Percentiles rank a stretch among this genome's conserved stretches.
Evolutionary conservation across 2,888 invertebrate species (phyloP).

Genomic region (Julus scanicus): DNA sequence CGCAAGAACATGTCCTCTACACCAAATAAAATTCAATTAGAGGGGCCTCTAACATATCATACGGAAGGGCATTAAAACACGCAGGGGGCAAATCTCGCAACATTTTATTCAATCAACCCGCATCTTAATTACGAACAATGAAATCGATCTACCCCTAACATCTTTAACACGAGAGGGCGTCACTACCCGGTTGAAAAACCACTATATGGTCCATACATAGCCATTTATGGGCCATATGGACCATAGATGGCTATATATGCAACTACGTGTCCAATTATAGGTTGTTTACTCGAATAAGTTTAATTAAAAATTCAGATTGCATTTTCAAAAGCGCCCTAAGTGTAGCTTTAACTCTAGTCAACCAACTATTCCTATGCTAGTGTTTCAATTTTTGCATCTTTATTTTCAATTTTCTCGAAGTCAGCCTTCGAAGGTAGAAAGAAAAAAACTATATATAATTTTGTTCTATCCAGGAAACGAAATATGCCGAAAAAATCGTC

Average conservation of each 20-base stretch:
- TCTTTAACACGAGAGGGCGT: neutral
- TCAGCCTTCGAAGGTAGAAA: neutral
- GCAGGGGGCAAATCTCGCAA: neutral
- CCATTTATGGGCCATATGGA: no score
- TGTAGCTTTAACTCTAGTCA: no score
- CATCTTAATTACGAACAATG: constrained; percentile 45
- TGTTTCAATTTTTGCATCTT: constrained; percentile 41
- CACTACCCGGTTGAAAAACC: neutral
- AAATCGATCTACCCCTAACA: neutral
- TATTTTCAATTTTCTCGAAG: constrained; percentile 46
- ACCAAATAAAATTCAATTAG: constrained; percentile 45
- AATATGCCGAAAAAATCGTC: constrained; percentile 43
- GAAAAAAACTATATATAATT: neutral
- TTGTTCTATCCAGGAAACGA: neutral
- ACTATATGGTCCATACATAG: no score
- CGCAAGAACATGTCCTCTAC: constrained; percentile 43
- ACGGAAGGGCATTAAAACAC: constrained; percentile 6
- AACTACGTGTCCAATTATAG: no score
- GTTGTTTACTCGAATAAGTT: no score
- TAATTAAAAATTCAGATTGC: no score
- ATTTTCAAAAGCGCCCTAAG: neutral
- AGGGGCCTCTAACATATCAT: constrained; percentile 14
- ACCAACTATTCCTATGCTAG: neutral
- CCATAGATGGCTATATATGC: no score
- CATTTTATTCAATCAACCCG: constrained; percentile 25